Evolutionary conservation across 1,140 invertebrate genomes (phyloP), one percentile per base, ranked within the genome.

Genomic region (Musca domestica): DNA sequence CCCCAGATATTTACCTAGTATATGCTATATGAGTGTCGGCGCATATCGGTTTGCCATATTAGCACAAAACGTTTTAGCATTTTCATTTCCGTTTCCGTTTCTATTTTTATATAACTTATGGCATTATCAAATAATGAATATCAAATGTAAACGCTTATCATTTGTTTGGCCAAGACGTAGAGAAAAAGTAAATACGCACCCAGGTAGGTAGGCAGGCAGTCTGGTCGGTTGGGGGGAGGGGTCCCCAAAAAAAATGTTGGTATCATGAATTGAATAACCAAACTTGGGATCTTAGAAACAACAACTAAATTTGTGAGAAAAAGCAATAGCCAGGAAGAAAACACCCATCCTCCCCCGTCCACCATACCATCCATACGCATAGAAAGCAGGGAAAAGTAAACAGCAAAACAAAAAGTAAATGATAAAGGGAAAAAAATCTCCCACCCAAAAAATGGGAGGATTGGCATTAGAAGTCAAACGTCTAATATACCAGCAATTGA

Each of bases 131-230:
- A 80, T 80, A 80, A 80, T 80, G 77, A 80, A 80, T 80, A 80
- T 80, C 77, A 80, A 80, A 80, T 80, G 76, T 76, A 80, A 80
- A 34, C 80, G 76, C 77, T 80, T 80, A 80, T 80, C 77, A 80
- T 80, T 77, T 80, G 77, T 77, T 79, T 79, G 34, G 77, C 77
- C 71, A 73, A 70, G 58, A 63, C 23, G n/a, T 71, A 64, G 66
- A 63, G 63, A 58, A 41, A 69, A 30, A 52, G 17, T 27, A 63
- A 58, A 25, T 41, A 25, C 19, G 34, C 58, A 14, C 5, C 61
- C n/a, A 4, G 34, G 23, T 48, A 47, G 47, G 27, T 67, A 2
- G 48, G 48, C n/a, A 15, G 9, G 48, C 48, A 15, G 7, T 22
- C 49, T 20, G 15, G 48, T 6, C 15, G 17, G n/a, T 2, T 19